Base-by-base conservation (phyloP, 2,888 invertebrate species). In the Isotomurus palustris region DNA sequence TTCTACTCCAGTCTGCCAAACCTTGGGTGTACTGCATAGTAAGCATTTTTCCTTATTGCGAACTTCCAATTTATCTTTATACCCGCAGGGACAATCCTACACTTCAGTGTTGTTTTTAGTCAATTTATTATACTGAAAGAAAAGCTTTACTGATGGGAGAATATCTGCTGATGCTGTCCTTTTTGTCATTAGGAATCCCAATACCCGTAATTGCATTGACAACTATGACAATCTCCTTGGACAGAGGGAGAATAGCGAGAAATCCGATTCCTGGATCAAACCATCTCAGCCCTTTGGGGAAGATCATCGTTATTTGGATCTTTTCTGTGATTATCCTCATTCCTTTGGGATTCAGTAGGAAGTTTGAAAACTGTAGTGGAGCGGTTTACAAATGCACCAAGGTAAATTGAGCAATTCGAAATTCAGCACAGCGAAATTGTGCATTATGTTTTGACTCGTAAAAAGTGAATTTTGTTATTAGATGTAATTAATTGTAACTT, bases 161-260 rank as follows among this genome's bases (percentile, higher is more conserved):
- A n/a, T n/a, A n/a, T n/a, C n/a, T n/a, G n/a, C 32, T 32, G 8
- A 32, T 32, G 32, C 32, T 32, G 8, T 10, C 12, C 32, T 32
- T 32, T 32, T 32, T 32, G 32, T 32, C 17, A 4, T 43, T 17
- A 62, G 61, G 61, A 8, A 43, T 62, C 14, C 61, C 61, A 8
- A 36, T 62, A 14, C 58, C 61, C 6, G 41, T 54, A 14, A 45
- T 58, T n/a, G 64, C 64, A 2, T 52, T 64, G 22, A 61, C 61
- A 17, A 64, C 64, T 17, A 64, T 64, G 64, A 27, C 53, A 4
- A 64, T 64, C 25, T 64, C 64, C 5, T 29, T 64, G 51, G 64
- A 64, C 36, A 53, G 64, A 35, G 64, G 64, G 35, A 35, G 64
- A 35, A 58, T 61, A 3, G 64, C 64, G 17, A 41, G 64, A 6